Evolutionary conservation across 2,888 invertebrate species (phyloP).

Genomic region (Ormyrus labotus): DNA sequence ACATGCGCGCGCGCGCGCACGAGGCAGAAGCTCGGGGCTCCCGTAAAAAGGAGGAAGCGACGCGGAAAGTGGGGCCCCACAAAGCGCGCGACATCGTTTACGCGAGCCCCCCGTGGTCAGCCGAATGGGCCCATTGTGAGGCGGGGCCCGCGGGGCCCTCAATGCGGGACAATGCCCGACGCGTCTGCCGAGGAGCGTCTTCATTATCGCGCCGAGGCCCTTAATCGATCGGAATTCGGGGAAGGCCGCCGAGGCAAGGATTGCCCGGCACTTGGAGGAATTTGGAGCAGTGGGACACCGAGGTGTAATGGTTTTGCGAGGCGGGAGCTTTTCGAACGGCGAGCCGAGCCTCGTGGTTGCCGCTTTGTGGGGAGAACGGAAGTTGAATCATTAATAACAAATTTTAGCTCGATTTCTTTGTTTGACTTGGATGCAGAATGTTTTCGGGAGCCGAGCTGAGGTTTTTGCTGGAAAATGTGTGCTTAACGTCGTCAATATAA

Average conservation of each 20-base stretch:
- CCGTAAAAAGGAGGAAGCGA: background rate
- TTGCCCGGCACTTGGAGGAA: constrained; percentile 55
- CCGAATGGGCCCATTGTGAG: constrained; percentile 60
- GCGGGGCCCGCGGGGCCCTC: constrained; percentile 63
- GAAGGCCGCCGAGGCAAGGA: constrained; percentile 57
- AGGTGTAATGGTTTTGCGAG: constrained; percentile 11
- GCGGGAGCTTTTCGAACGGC: no score
- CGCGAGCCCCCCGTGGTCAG: constrained; percentile 67
- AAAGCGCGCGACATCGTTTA: constrained; percentile 70
- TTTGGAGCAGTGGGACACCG: constrained; percentile 15
- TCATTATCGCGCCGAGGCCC: constrained; percentile 66
- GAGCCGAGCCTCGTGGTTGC: no score
- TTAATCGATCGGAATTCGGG: no score
- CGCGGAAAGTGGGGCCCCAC: background rate
- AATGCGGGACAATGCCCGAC: constrained; percentile 58
- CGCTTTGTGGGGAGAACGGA: background rate
- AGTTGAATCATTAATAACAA: no score
- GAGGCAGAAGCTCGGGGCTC: background rate
- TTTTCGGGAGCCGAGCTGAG: no score
- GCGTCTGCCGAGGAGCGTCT: constrained; percentile 71
- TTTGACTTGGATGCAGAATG: no score
- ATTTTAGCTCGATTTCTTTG: no score
- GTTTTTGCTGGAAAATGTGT: no score
- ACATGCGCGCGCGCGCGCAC: background rate
- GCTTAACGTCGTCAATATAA: no score